Evolutionary conservation across 1,140 invertebrate species (phyloP).

Genomic region (Drosophila busckii): DNA sequence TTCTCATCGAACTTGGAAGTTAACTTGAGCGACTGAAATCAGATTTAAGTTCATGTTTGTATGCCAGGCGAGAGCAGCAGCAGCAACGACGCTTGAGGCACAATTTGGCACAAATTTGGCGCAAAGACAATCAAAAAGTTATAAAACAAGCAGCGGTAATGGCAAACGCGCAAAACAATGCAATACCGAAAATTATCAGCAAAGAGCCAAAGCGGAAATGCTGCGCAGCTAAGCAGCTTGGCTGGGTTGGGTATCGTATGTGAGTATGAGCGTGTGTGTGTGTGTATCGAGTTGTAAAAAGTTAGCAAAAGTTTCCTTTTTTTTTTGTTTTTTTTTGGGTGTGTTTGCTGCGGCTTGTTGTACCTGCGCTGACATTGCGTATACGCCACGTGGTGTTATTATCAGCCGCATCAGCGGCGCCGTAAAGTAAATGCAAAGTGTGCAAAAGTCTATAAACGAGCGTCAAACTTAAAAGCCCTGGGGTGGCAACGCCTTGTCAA

Average conservation of each 20-base stretch:
- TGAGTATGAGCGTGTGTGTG: slow-evolving; percentile 29
- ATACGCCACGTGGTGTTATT: slow-evolving; percentile 70
- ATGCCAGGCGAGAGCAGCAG: slow-evolving; percentile 28
- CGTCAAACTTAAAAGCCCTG: slow-evolving; percentile 74
- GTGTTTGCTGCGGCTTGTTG: slow-evolving; percentile 6
- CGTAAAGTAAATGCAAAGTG: slow-evolving; percentile 75
- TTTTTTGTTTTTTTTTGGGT: slow-evolving; percentile 11
- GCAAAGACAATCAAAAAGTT: slow-evolving; percentile 77
- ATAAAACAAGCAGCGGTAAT: slow-evolving; percentile 69
- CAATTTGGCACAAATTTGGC: slow-evolving; percentile 72
- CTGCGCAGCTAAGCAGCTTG: slow-evolving; percentile 10
- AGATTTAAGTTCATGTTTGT: slow-evolving; percentile 69
- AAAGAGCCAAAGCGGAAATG: slow-evolving; percentile 36
- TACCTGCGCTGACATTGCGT: slow-evolving; percentile 48
- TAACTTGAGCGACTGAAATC: slow-evolving; percentile 67
- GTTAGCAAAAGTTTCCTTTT: slow-evolving; percentile 45
- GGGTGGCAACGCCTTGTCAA: slow-evolving; percentile 61
- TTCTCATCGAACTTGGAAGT: slow-evolving; percentile 52
- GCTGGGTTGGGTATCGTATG: slow-evolving; percentile 11
- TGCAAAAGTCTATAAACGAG: slow-evolving; percentile 77
- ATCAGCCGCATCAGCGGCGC: slow-evolving; percentile 72
- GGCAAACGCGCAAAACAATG: slow-evolving; percentile 48
- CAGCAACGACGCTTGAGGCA: slow-evolving; percentile 33
- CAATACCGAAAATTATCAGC: slow-evolving; percentile 34
- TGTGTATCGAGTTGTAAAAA: slow-evolving; percentile 71